Conservation (phyloP, 2,113 vertebrate species). For the Prionailurus viverrinus region DNA sequence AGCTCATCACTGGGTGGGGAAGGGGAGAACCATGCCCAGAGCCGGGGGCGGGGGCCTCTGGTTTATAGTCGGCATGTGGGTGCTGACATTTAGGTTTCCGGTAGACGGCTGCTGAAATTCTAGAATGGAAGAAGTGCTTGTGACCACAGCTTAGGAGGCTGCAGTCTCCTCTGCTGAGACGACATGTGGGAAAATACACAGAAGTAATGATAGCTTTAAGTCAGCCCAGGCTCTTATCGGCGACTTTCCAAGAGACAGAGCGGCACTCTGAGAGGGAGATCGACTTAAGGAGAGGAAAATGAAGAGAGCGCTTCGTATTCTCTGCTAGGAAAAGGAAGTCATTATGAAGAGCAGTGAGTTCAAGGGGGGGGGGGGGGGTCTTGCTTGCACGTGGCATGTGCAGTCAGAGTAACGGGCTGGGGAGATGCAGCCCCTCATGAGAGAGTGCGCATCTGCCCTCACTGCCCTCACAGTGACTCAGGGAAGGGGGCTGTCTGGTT, state of each 20-base stretch:
- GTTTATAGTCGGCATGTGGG: not conserved
- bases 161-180: not conserved
- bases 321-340: not conserved
- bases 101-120: not conserved
- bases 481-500: not conserved
- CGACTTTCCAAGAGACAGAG: not conserved
- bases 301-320: not conserved
- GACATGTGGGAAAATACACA: not conserved
- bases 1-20: not conserved
- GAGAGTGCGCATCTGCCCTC: not conserved
- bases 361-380: not conserved
- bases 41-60: not conserved
- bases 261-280: not conserved
- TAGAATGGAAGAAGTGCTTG: not conserved
- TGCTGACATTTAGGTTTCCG: not conserved
- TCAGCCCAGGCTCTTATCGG: not conserved
- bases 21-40: not conserved
- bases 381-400: not conserved
- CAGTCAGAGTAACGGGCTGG: not conserved
- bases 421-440: not conserved
- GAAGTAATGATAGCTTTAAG: not conserved
- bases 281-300: not conserved
- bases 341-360: not conserved
- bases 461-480: not conserved
- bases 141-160: not conserved